These are phyloP conservation scores for Drosophila triauraria DNA, from an alignment of 1,140 invertebrate species.

Conservation along the genomic window DNA sequence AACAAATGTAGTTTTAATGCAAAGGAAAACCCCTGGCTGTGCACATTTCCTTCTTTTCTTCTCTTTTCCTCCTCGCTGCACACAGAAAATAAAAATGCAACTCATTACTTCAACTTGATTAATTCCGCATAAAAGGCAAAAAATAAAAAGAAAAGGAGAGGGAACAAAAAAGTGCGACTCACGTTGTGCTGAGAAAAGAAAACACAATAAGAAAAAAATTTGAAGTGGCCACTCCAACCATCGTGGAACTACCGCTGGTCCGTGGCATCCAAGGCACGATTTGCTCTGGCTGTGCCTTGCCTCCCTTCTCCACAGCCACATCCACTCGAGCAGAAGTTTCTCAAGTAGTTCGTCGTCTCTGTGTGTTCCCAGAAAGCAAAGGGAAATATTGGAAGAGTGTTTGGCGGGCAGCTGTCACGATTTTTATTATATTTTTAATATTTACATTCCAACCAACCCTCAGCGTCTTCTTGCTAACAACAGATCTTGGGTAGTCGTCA, in stretches of 20 bases:
- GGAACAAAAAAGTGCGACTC: constrained; percentile 54
- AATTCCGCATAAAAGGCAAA: constrained; percentile 52
- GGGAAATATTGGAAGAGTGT: constrained; percentile 36
- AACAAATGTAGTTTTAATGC: neutral
- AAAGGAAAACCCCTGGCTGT: constrained; percentile 1
- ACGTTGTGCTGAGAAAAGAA: constrained; percentile 45
- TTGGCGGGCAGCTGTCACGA: constrained; percentile 38
- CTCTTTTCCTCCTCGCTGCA: constrained; percentile 12
- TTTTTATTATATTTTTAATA: constrained; percentile 41
- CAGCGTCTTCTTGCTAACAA: constrained; percentile 36
- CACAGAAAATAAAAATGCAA: constrained; percentile 56
- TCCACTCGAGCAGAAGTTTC: constrained; percentile 64
- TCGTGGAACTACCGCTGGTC: constrained; percentile 40
- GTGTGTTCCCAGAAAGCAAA: constrained; percentile 37
- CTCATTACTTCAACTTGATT: constrained; percentile 74
- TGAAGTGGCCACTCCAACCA: constrained; percentile 57
- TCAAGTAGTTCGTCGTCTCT: constrained; percentile 51
- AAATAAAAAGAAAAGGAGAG: constrained; percentile 28
- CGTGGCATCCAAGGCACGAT: constrained; percentile 49
- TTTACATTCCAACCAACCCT: constrained; percentile 62
- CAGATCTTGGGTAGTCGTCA: constrained; percentile 25
- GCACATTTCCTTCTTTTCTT: constrained; percentile 7
- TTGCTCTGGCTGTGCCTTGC: neutral
- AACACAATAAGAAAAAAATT: constrained; percentile 33
- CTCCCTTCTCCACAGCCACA: neutral